Evolutionary conservation across 2,797 vertebrate species (phyloP), one percentile per base, ranked within the genome.

Genomic region (Glyptemys insculpta): DNA sequence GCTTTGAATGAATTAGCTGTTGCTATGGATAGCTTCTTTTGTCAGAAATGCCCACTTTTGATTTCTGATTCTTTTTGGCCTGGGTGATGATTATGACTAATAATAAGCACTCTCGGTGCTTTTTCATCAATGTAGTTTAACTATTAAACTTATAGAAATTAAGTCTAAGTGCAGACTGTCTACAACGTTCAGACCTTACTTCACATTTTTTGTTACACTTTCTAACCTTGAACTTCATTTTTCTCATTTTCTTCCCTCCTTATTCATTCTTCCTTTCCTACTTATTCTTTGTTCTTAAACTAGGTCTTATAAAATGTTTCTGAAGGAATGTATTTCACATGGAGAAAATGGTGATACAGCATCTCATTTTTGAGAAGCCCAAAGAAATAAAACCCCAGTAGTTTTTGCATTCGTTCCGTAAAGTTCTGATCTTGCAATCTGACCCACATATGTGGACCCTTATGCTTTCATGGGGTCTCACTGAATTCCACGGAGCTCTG

Each of bases 361-460:
- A 6, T 56, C 27, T 57, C 50, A 78, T 37, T 85, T 56, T 49
- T 21, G 16, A 41, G 50, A 57, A 88, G 80, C 3, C 85, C 85
- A 15, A 37, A 54, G 37, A 81, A 41, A 78, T 72, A 91, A 50
- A 8, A 12, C 9, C 14, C 57, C 0, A 0, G 2, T 1, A 19
- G n/a, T 93, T 95, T 92, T 1, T 37, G 89, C 62, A 88, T 80
- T 18, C 74, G 27, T 2, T 74, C n/a, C 56, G 21, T 85, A 53
- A 79, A 6, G 10, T 83, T 5, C 4, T 16, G 59, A 3, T 18
- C 5, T 3, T 85, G 65, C 52, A 85, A 16, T 34, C n/a, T 72
- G 65, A 37, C 10, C 19, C n/a, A 41, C 65, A 6, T 37, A 37
- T 23, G n/a, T 41, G 65, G n/a, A 41, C 9, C n/a, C 19, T 41